These are phyloP conservation scores for Pristionchus maxplancki DNA, from an alignment of 2,888 invertebrate species.

Conservation along the genomic window DNA sequence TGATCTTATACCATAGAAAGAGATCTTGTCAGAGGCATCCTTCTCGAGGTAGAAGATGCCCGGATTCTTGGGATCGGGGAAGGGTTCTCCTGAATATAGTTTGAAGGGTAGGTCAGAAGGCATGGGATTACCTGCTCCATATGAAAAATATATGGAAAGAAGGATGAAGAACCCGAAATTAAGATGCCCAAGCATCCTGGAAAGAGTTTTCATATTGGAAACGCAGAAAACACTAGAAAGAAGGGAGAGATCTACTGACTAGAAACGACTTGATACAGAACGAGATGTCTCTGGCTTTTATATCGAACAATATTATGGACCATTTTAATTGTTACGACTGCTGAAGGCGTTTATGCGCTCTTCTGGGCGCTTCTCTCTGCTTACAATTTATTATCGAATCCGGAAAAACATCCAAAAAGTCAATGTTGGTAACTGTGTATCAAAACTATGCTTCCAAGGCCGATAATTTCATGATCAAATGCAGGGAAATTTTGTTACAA, in stretches of 20 bases:
- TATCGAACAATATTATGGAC: slow-evolving; percentile 12
- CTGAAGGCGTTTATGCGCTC: slow-evolving; percentile 34
- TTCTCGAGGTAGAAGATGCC: slow-evolving; percentile 37
- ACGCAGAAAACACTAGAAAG: background rate
- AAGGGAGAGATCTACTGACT: background rate
- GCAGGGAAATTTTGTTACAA: background rate
- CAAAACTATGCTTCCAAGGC: no score
- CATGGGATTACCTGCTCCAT: background rate
- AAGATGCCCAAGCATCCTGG: slow-evolving; percentile 42
- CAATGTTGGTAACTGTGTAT: background rate
- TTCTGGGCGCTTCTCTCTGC: background rate
- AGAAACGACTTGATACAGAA: background rate
- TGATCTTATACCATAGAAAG: slow-evolving; percentile 26
- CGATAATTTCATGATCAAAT: background rate
- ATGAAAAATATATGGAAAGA: background rate
- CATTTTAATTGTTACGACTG: slow-evolving; percentile 2
- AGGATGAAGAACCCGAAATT: slow-evolving; percentile 22
- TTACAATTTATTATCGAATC: background rate
- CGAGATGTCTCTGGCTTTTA: background rate
- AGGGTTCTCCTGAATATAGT: slow-evolving; percentile 3
- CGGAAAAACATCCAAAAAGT: background rate
- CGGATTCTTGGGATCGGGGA: slow-evolving; percentile 9
- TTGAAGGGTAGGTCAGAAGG: background rate
- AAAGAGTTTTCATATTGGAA: background rate
- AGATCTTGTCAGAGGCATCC: background rate